Percentiles rank a stretch among this genome's conserved stretches.
Evolutionary conservation across 2,113 vertebrate genomes (phyloP).

Genomic region (Tachycineta bicolor): DNA sequence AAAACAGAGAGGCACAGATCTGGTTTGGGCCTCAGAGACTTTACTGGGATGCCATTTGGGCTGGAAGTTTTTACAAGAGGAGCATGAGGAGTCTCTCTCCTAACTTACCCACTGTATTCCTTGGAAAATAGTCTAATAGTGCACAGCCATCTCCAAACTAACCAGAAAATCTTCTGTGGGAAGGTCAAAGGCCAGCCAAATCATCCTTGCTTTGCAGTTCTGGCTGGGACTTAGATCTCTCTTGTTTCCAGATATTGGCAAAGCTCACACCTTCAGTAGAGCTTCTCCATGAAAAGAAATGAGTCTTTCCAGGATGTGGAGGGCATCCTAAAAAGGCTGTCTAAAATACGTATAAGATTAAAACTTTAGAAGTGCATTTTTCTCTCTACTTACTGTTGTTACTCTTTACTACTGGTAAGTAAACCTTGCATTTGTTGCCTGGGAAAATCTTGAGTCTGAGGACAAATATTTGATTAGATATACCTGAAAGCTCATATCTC

Average conservation of each 20-base stretch:
- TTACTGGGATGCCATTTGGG: neutral
- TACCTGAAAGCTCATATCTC: neutral
- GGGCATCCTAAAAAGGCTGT: neutral
- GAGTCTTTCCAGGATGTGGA: neutral
- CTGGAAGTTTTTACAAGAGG: neutral
- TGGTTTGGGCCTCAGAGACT: neutral
- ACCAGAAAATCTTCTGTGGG: neutral
- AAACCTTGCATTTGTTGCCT: neutral
- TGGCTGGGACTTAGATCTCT: neutral
- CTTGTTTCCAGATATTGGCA: neutral
- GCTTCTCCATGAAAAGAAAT: neutral
- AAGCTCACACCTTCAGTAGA: neutral
- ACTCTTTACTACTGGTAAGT: neutral
- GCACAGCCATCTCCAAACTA: neutral
- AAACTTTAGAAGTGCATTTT: neutral
- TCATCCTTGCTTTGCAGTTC: neutral
- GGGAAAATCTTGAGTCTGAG: neutral
- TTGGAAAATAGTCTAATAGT: neutral
- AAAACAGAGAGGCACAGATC: neutral
- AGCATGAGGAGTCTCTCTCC: fast-evolving
- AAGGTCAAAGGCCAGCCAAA: neutral
- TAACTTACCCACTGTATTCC: neutral
- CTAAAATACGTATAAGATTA: neutral
- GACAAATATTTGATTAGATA: neutral
- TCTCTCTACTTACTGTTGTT: neutral